Base-by-base conservation (phyloP, 2,888 invertebrate genomes). In the Luperina nickerlii region DNA sequence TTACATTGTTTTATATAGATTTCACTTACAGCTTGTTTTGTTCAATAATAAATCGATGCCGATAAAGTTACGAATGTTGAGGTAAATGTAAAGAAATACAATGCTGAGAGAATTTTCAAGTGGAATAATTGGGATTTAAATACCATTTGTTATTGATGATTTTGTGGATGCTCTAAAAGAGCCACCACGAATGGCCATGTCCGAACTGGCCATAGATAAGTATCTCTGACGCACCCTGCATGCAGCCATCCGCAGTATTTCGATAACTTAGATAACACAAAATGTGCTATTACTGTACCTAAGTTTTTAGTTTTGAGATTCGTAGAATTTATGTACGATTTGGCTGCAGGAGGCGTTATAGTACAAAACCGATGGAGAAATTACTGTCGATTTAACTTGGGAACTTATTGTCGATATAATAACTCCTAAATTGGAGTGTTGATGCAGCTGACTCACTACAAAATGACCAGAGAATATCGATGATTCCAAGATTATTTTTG, bases 11-110 rank as follows among this genome's bases (percentile, higher is more conserved):
- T 11, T 57, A n/a, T 57, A 57, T 57, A 57, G 24, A n/a, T n/a
- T 51, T 80, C 32, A 27, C 18, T 38, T 6, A 3, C 0, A n/a
- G 7, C 0, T 60, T 51, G 7, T 57, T 70, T 62, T 54, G 42
- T n/a, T 42, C 27, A 32, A 13, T 62, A n/a, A 45, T 67, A 73
- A 79, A 66, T 62, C 9, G 20, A 13, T 32, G n/a, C 11, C 15
- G 13, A 62, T 54, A 20, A 42, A 65, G 11, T 66, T 42, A n/a
- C 13, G 3, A 20, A 66, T 51, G 0, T 20, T 68, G 32, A 5
- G 6, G n/a, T 32, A 66, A 38, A 79, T 70, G 1, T 27, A 13
- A 80, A 79, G 13, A 66, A 80, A 74, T 38, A 74, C 13, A 54
- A 54, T 7, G n/a, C 32, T 20, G 15, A 73, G 7, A 60, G 66